A percentile compares a stretch with the other conserved stretches of the same genome.
Evolutionary conservation across 2,113 vertebrate species (phyloP).

Genomic region (Paraplagusia blochii): DNA sequence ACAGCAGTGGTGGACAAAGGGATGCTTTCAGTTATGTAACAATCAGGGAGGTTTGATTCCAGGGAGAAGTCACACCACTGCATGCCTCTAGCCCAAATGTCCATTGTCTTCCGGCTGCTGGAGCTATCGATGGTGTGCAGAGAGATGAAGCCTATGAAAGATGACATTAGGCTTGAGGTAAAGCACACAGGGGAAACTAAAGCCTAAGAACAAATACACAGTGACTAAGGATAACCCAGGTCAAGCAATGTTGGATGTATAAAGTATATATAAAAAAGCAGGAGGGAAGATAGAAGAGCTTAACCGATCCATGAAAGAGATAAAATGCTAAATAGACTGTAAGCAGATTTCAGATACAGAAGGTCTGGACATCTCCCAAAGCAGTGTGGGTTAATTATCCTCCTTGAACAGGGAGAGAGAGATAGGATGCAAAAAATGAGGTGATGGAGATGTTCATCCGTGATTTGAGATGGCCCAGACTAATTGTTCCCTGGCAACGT

Average conservation of each 20-base stretch:
- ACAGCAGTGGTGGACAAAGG: too few relatives aligned
- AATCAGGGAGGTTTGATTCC: too few relatives aligned
- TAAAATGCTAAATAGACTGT: constrained; percentile 42
- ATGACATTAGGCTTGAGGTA: too few relatives aligned
- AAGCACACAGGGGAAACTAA: background rate
- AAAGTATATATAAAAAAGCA: constrained; percentile 11
- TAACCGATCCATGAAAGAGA: constrained; percentile 35
- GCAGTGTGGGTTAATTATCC: constrained; percentile 45
- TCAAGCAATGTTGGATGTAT: constrained; percentile 11
- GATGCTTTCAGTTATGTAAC: too few relatives aligned
- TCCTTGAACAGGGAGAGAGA: constrained; percentile 22
- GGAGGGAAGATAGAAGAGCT: constrained; percentile 5
- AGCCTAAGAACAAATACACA: constrained; percentile 15
- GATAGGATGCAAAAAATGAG: constrained; percentile 49
- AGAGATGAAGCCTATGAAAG: too few relatives aligned
- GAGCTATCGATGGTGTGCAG: too few relatives aligned
- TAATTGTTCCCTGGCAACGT: constrained; percentile 83
- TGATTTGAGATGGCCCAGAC: constrained; percentile 57
- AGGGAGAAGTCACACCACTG: too few relatives aligned
- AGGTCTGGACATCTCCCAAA: constrained; percentile 24
- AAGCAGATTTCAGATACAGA: constrained; percentile 27
- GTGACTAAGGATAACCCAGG: background rate
- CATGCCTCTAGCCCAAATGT: too few relatives aligned
- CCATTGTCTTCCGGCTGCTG: too few relatives aligned
- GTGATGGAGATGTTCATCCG: constrained; percentile 43